These are phyloP conservation scores for Xyrauchen texanus DNA, from an alignment of 2,113 vertebrate genomes.

Conservation along the genomic window DNA sequence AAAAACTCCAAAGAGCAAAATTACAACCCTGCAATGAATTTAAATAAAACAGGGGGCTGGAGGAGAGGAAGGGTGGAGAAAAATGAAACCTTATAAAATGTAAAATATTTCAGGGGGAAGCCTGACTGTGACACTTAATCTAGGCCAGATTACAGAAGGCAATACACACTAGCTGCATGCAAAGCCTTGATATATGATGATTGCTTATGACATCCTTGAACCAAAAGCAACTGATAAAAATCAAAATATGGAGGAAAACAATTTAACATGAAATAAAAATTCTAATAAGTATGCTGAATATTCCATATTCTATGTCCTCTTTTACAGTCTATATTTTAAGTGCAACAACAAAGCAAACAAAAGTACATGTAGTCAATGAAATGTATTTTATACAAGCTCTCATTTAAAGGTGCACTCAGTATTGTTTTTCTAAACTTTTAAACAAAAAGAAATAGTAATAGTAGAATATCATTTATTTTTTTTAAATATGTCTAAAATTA, in stretches of 20 bases:
- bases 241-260: background rate
- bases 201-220: slow-evolving; percentile 36
- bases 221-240: slow-evolving; percentile 19
- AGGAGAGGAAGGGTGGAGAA: slow-evolving; percentile 32
- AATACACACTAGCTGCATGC: slow-evolving; percentile 44
- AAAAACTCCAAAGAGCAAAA: slow-evolving; percentile 37
- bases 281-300: background rate
- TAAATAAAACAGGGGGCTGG: slow-evolving; percentile 38
- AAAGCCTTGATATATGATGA: slow-evolving; percentile 30
- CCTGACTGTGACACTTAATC: slow-evolving; percentile 62
- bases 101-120: slow-evolving; percentile 46
- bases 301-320: background rate
- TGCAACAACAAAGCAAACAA: too few species aligned
- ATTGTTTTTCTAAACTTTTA: too few species aligned
- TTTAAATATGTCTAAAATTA: too few species aligned
- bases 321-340: too few species aligned
- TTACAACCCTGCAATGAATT: slow-evolving; percentile 44
- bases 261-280: background rate
- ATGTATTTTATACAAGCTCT: too few species aligned
- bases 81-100: slow-evolving; percentile 57
- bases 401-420: too few species aligned
- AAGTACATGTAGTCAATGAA: too few species aligned
- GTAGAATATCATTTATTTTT: too few species aligned
- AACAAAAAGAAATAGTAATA: too few species aligned
- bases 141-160: slow-evolving; percentile 60